phyloP scores from a whole-genome alignment of 2,797 vertebrate species.

The Eupleurogrammus muticus region DNA sequence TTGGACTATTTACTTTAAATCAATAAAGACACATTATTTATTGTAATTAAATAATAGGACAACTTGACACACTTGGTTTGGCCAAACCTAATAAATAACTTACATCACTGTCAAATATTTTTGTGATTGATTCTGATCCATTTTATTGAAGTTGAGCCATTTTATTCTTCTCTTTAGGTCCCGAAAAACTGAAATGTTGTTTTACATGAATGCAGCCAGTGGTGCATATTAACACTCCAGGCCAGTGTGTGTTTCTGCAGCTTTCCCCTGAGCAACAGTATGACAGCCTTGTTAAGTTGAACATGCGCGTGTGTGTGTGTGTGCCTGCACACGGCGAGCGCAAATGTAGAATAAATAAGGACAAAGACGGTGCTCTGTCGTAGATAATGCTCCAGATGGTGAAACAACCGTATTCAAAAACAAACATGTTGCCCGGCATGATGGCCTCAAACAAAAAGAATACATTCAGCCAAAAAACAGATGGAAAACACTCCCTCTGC shows the following conservation, averaged over 20 bases:
- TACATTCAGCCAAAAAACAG: conserved; percentile 72
- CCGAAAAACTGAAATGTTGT: conserved; percentile 1
- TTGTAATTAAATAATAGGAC: too few relatives aligned
- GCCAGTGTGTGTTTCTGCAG: conserved; percentile 30
- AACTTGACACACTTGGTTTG: too few relatives aligned
- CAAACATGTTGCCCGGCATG: conserved; percentile 67
- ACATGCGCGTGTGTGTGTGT: conserved; percentile 30
- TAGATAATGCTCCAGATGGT: conserved; percentile 73
- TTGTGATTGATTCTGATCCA: too few relatives aligned
- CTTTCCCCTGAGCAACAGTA: conserved; percentile 25
- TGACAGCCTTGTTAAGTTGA: conserved; percentile 23
- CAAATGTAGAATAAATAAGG: conserved; percentile 54
- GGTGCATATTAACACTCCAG: neutral
- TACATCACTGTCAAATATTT: too few relatives aligned
- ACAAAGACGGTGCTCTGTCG: conserved; percentile 64
- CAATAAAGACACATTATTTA: too few relatives aligned
- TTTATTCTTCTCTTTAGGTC: neutral
- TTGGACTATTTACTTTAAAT: too few relatives aligned
- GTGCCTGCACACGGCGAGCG: conserved; percentile 21
- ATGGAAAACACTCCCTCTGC: conserved; percentile 77
- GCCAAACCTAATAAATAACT: too few relatives aligned
- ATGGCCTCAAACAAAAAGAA: conserved; percentile 73
- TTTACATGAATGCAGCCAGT: conserved; percentile 6
- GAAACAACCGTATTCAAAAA: conserved; percentile 62
- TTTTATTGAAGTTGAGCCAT: too few relatives aligned